Conservation (phyloP, 2,113 vertebrate species). For the Leiothrix lutea region DNA sequence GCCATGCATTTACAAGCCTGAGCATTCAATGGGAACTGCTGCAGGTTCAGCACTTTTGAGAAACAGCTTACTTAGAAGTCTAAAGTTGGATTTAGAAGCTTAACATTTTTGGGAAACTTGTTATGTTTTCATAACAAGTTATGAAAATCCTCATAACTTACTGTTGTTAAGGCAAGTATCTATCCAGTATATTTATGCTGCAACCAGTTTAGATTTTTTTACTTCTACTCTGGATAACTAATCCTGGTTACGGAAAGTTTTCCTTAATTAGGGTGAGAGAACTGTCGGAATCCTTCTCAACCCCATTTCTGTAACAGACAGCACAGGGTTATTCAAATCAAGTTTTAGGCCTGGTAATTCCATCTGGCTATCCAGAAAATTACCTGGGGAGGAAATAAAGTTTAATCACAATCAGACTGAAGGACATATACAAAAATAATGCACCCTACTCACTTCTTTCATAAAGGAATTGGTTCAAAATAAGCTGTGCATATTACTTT, state of each 20-base stretch:
- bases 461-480: background rate
- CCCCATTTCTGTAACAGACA: background rate
- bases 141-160: background rate
- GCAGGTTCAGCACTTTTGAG: slow-evolving; percentile 49
- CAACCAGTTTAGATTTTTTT: background rate
- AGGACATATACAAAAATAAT: background rate
- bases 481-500: background rate
- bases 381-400: background rate
- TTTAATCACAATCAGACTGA: background rate
- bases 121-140: background rate
- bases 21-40: slow-evolving; percentile 31
- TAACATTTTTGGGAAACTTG: slow-evolving; percentile 27
- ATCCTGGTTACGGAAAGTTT: background rate
- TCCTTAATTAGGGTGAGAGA: background rate
- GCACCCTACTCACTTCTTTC: background rate
- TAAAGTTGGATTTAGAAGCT: slow-evolving; percentile 39
- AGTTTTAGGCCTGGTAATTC: background rate
- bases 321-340: background rate
- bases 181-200: background rate
- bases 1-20: background rate
- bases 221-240: background rate
- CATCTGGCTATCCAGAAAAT: background rate
- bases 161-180: background rate
- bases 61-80: slow-evolving; percentile 34
- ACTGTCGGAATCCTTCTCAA: background rate